Evolutionary conservation across 2,797 vertebrate genomes (phyloP).

Genomic region (Gallirallus australis): DNA sequence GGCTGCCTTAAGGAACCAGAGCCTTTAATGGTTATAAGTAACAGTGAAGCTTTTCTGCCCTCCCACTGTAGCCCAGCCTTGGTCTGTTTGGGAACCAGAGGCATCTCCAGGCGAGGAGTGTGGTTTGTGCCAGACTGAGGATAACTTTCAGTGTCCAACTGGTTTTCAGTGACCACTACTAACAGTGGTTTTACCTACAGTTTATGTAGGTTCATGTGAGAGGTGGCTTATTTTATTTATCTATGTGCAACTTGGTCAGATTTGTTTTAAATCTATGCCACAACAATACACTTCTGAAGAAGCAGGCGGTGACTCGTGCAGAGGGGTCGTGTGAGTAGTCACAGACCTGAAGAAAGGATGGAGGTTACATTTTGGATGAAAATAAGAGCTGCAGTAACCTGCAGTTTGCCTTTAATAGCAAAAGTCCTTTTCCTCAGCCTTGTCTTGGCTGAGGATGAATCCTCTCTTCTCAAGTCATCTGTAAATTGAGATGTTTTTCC

Average conservation of each 20-base stretch:
- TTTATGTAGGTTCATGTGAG: rapidly evolving
- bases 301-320: not conserved
- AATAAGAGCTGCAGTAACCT: rapidly evolving
- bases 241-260: not conserved
- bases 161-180: not conserved
- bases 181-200: not conserved
- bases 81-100: not conserved
- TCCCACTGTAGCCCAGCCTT: rapidly evolving
- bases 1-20: not conserved
- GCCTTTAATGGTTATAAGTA: not conserved
- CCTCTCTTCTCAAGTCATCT: not conserved
- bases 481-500: not conserved
- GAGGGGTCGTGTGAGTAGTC: not conserved
- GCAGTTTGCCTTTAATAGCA: not conserved
- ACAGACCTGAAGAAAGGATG: not conserved
- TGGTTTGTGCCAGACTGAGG: not conserved
- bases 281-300: not conserved
- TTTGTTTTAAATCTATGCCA: not conserved
- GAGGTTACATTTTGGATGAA: not conserved
- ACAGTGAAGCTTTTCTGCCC: rapidly evolving
- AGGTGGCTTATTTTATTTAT: not conserved
- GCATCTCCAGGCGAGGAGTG: not conserved
- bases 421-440: not conserved
- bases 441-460: not conserved
- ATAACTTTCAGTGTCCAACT: not conserved